Conservation (phyloP, 2,797 vertebrate species). For the Gobio occitaniae region DNA sequence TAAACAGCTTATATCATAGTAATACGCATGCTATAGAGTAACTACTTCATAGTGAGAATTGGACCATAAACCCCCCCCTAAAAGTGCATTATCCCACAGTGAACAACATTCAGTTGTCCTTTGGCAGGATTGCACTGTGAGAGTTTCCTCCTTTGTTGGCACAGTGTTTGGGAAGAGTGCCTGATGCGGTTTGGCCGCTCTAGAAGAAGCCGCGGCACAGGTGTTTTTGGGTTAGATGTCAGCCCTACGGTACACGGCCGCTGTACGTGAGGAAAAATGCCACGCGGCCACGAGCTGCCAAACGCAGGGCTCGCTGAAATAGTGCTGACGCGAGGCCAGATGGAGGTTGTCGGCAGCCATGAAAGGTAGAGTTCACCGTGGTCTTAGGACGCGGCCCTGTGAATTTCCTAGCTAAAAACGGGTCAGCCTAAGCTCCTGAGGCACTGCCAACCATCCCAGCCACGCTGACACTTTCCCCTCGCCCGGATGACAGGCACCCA, state of each 20-base stretch:
- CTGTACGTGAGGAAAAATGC: conserved; percentile 78
- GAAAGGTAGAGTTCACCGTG: conserved; percentile 81
- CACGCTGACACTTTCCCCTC: conserved; percentile 84
- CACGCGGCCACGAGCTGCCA: conserved; percentile 72
- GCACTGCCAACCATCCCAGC: conserved; percentile 86
- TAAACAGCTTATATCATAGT: no score
- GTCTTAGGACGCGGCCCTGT: conserved; percentile 81
- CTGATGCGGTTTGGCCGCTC: neutral
- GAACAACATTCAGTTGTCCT: conserved; percentile 10
- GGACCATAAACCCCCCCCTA: no score
- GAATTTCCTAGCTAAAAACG: conserved; percentile 87
- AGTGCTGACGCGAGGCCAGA: conserved; percentile 78
- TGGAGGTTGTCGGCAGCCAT: conserved; percentile 76
- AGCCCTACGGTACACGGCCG: conserved; percentile 58
- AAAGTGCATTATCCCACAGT: neutral
- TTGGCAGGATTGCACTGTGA: conserved; percentile 6
- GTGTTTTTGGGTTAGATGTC: conserved; percentile 39
- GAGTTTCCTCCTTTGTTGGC: conserved; percentile 18
- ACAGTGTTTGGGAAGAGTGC: neutral
- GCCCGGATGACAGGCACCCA: conserved; percentile 77
- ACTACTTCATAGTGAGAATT: no score
- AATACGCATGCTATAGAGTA: no score
- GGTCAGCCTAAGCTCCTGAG: conserved; percentile 82
- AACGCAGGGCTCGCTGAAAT: conserved; percentile 78
- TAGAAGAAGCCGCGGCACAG: conserved; percentile 11